phyloP scores from a whole-genome alignment of 2,797 vertebrate species.

The Chrysocyon brachyurus region DNA sequence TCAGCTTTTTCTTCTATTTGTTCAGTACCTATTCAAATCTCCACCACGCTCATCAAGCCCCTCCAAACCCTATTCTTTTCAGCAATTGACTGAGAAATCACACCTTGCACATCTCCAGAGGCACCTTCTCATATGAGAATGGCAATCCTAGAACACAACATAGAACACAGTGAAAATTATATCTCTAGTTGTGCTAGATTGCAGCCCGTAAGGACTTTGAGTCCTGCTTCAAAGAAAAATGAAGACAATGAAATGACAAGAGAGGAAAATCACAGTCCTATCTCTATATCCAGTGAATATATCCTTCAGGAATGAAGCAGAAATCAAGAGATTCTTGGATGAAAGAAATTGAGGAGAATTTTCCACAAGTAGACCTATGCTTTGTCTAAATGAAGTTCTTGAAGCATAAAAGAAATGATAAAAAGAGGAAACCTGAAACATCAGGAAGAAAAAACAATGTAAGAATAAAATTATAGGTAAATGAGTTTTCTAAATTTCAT shows the following conservation, averaged over 20 bases:
- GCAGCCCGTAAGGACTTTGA: not conserved
- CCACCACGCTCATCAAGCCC: not conserved
- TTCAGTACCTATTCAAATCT: slow-evolving; percentile 42
- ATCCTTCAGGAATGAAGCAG: slow-evolving; percentile 10
- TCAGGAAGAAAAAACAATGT: not conserved
- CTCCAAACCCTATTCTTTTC: slow-evolving; percentile 9
- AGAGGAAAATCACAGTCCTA: not conserved
- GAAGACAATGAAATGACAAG: not conserved
- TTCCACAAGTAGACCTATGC: not conserved
- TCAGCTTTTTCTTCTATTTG: not conserved
- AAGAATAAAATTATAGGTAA: not conserved
- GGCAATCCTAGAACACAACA: not conserved
- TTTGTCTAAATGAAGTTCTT: slow-evolving; percentile 18
- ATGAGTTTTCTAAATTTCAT: slow-evolving; percentile 29
- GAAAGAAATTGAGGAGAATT: slow-evolving; percentile 3
- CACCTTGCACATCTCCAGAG: not conserved
- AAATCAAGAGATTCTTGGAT: slow-evolving; percentile 37
- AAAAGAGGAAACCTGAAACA: not conserved
- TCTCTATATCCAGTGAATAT: not conserved
- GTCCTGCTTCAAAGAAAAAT: slow-evolving; percentile 9
- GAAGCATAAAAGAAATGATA: slow-evolving; percentile 16
- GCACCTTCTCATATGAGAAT: slow-evolving; percentile 1
- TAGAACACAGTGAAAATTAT: not conserved
- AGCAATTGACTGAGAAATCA: not conserved
- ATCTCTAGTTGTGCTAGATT: not conserved